These are phyloP conservation scores for Gymnoscopelus braueri DNA, from an alignment of 2,797 vertebrate species.

Conservation along the genomic window DNA sequence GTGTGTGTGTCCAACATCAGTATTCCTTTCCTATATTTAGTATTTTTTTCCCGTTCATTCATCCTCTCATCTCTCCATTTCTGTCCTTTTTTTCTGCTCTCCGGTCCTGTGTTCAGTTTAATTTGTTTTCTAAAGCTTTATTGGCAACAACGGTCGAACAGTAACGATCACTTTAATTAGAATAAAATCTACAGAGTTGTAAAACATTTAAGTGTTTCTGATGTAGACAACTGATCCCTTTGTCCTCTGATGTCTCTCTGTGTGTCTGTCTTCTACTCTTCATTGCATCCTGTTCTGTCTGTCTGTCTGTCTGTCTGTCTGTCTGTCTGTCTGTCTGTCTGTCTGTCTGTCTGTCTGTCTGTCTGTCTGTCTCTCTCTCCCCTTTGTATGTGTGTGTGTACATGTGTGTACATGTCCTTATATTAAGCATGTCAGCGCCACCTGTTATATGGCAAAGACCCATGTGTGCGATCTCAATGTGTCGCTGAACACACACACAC, in stretches of 20 bases:
- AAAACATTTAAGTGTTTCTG: too few species aligned
- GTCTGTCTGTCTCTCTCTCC: background rate
- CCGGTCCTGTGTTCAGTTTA: background rate
- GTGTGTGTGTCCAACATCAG: background rate
- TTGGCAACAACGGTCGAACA: too few species aligned
- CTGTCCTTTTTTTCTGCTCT: background rate
- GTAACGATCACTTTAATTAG: too few species aligned
- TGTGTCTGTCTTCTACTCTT: background rate
- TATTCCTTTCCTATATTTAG: background rate
- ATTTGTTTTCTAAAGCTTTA: too few species aligned
- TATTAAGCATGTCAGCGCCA: slow-evolving; percentile 41
- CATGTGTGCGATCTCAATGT: slow-evolving; percentile 3
- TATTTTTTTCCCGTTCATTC: background rate
- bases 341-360: background rate
- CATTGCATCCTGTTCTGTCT: background rate
- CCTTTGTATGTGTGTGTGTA: slow-evolving; percentile 5
- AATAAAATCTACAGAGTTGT: too few species aligned
- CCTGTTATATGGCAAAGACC: slow-evolving; percentile 20
- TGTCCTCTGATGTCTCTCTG: background rate
- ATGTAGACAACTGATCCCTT: too few species aligned
- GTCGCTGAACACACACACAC: too few species aligned
- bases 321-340: background rate
- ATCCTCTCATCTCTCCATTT: background rate
- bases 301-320: background rate
- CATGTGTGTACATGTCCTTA: slow-evolving; percentile 16